phyloP scores from a whole-genome alignment of 1,140 invertebrate genomes.

The Pteromalus puparum region DNA sequence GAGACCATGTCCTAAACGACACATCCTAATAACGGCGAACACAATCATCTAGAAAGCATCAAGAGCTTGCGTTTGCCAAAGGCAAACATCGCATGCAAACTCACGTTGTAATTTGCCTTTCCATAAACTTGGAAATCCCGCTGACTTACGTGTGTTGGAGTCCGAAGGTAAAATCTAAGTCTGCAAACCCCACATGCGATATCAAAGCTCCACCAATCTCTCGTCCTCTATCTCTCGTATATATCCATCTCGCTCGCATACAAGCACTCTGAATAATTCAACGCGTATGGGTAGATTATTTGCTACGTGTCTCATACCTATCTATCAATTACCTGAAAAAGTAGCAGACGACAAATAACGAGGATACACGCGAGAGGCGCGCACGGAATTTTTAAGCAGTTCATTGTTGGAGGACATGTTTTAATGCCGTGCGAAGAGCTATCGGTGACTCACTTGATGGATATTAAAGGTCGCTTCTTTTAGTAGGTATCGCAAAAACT shows the following conservation, averaged over 20 bases:
- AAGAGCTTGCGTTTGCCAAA: background rate
- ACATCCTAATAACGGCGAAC: background rate
- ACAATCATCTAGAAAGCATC: background rate
- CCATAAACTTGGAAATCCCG: background rate
- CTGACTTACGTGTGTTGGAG: background rate
- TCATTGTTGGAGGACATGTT: background rate
- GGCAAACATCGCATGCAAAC: background rate
- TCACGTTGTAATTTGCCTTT: background rate
- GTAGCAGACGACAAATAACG: background rate
- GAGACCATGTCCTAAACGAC: no score
- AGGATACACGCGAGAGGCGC: background rate
- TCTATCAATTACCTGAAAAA: slow-evolving; percentile 10
- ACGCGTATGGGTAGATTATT: background rate
- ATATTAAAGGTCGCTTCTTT: background rate
- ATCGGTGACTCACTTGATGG: background rate
- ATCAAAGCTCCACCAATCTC: background rate
- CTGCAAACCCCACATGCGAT: background rate
- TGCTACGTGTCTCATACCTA: background rate
- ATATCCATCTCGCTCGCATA: background rate
- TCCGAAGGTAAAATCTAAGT: background rate
- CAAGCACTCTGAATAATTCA: background rate
- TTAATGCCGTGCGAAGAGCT: background rate
- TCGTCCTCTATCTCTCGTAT: background rate
- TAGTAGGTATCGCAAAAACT: background rate
- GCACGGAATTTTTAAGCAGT: background rate